Base-by-base conservation (phyloP, 2,113 vertebrate species). In the Aegypius monachus region DNA sequence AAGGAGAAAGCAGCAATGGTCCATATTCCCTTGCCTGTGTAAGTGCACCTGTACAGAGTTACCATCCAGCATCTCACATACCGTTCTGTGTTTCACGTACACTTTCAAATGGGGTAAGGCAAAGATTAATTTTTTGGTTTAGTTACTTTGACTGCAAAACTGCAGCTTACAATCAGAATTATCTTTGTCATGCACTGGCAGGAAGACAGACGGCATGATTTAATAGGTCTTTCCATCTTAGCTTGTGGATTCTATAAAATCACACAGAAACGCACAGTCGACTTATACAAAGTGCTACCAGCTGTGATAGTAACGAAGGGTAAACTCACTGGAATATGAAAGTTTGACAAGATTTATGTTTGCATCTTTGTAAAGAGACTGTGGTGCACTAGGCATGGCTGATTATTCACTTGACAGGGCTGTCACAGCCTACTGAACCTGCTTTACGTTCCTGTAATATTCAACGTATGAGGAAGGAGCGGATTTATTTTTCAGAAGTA, bases 291-390 rank as follows among this genome's bases (percentile, higher is more conserved):
- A 96, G 93, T 56, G 91, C 97, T 97, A 75, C 95, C 86, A 95
- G 95, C 97, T 96, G 96, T 62, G 94, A 95, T 90, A 95, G 95
- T 95, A 96, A 96, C 95, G 89, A 90, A 96, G 97, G 97, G 93
- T 72, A 95, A 97, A 94, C 93, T 97, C 96, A 23, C 95, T 93
- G 96, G 86, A 93, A 96, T 96, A 97, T 88, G 86, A 91, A 95
- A 96, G 91, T 95, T 93, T 96, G 95, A 97, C 96, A 97, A 96
- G 97, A 97, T 97, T 97, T 97, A 96, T 96, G 96, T 97, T 96
- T 97, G 97, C 91, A 85, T 97, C 93, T 97, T 95, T 93, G 96
- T 96, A 95, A 96, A 94, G 89, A 97, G 95, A 85, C 93, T 74
- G 93, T 66, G 87, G 93, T 93, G 91, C 91, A 94, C 78, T n/a